Evolutionary conservation across 2,888 invertebrate species (phyloP).

Genomic region (Tholera decimalis): DNA sequence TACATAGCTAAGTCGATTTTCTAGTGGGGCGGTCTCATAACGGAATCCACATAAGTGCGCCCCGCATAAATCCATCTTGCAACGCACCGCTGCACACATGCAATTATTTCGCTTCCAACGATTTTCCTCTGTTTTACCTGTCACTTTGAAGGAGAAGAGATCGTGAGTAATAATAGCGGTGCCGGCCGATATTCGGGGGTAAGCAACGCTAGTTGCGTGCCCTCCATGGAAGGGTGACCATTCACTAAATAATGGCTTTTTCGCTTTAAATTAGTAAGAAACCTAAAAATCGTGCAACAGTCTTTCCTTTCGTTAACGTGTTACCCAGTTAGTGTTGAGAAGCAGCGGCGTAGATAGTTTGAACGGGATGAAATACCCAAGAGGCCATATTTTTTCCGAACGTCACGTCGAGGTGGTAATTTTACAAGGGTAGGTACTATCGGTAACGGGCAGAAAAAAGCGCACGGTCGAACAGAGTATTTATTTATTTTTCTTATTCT

Average conservation of each 20-base stretch:
- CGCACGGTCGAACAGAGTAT: no score
- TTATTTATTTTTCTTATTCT: no score
- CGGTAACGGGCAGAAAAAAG: no score
- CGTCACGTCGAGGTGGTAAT: no score
- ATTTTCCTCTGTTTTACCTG: slow-evolving; percentile 26
- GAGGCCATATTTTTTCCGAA: no score
- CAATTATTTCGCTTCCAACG: slow-evolving; percentile 46
- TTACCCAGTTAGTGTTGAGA: no score
- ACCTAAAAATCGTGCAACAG: no score
- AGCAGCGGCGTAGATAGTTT: no score
- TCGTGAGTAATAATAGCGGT: background rate
- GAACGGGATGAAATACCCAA: no score
- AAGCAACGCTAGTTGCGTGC: background rate
- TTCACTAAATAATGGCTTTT: background rate
- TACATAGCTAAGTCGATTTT: slow-evolving; percentile 57
- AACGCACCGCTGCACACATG: slow-evolving; percentile 67
- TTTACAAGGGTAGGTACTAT: no score
- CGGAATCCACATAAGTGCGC: slow-evolving; percentile 77
- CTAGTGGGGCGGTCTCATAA: slow-evolving; percentile 63
- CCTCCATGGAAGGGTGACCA: background rate
- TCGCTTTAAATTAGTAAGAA: no score
- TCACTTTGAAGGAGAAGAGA: background rate
- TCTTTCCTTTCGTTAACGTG: no score
- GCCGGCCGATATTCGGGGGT: background rate
- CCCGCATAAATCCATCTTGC: slow-evolving; percentile 74